Evolutionary conservation across 1,140 invertebrate species (phyloP).

Genomic region (Pteromalus puparum): DNA sequence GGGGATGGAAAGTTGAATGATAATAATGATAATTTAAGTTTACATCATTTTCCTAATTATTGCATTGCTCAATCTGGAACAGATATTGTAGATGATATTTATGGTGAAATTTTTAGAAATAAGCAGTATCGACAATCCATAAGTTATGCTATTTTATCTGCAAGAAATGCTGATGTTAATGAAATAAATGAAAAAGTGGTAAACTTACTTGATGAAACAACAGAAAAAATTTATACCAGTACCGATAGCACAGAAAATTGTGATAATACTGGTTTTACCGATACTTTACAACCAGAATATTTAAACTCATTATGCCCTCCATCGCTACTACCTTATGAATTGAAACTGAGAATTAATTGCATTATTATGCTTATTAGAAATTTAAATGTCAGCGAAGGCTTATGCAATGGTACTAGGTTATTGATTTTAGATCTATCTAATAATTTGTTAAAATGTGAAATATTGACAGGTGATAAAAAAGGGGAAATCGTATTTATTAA

Average conservation of each 20-base stretch:
- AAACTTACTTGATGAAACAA: too few relatives aligned
- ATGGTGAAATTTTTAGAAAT: too few relatives aligned
- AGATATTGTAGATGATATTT: too few relatives aligned
- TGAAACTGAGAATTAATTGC: constrained; percentile 3
- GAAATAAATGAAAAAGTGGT: constrained; percentile 37
- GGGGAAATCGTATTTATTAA: constrained; percentile 24
- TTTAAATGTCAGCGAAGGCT: constrained; percentile 7
- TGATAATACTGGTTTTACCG: constrained; percentile 3
- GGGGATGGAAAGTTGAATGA: constrained; percentile 12
- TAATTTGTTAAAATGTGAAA: constrained; percentile 14
- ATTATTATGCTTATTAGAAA: constrained; percentile 26
- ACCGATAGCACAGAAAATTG: constrained; percentile 6
- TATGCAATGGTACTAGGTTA: constrained; percentile 13
- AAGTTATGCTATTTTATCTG: too few relatives aligned
- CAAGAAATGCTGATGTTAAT: constrained; percentile 15
- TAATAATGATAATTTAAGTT: background rate
- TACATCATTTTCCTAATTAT: too few relatives aligned
- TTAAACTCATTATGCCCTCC: constrained; percentile 2
- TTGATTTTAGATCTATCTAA: background rate
- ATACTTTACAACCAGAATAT: background rate
- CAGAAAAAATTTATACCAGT: too few relatives aligned
- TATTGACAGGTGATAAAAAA: constrained; percentile 18
- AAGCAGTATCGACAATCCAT: too few relatives aligned
- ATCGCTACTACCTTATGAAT: constrained; percentile 2
- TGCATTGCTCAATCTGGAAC: too few relatives aligned